phyloP scores from a whole-genome alignment of 2,797 vertebrate genomes.

The Acrocephalus scirpaceus region DNA sequence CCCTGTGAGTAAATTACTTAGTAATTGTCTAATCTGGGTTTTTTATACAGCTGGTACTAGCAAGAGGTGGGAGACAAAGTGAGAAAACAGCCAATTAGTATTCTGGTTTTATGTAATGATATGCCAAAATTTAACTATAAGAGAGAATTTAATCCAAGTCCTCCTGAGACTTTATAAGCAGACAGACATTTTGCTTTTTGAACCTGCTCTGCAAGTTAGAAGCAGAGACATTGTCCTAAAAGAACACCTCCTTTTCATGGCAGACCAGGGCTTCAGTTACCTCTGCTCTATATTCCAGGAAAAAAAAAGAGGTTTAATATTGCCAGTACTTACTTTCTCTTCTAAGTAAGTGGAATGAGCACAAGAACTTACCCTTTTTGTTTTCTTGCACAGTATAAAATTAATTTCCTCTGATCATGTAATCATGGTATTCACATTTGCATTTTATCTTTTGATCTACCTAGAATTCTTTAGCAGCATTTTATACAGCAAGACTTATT shows the following conservation, averaged over 20 bases:
- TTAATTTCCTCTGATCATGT: neutral
- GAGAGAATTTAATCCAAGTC: neutral
- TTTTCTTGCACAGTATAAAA: neutral
- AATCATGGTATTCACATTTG: neutral
- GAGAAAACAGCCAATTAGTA: neutral
- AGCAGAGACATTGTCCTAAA: neutral
- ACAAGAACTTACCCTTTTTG: neutral
- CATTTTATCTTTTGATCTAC: constrained; percentile 17
- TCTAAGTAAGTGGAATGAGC: neutral
- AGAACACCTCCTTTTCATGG: neutral
- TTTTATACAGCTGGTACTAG: neutral
- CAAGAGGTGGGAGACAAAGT: neutral
- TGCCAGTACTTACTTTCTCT: neutral
- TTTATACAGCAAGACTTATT: neutral
- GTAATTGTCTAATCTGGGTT: neutral
- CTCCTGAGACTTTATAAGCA: neutral
- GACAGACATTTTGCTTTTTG: neutral
- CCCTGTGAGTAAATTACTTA: neutral
- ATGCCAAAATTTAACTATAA: neutral
- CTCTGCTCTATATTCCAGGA: neutral
- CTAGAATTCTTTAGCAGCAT: neutral
- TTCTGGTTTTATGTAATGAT: neutral
- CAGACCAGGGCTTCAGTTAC: neutral
- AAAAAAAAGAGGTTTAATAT: neutral
- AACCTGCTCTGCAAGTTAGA: neutral